Evolutionary conservation across 2,113 vertebrate species (phyloP).

Genomic region (Salvator merianae): DNA sequence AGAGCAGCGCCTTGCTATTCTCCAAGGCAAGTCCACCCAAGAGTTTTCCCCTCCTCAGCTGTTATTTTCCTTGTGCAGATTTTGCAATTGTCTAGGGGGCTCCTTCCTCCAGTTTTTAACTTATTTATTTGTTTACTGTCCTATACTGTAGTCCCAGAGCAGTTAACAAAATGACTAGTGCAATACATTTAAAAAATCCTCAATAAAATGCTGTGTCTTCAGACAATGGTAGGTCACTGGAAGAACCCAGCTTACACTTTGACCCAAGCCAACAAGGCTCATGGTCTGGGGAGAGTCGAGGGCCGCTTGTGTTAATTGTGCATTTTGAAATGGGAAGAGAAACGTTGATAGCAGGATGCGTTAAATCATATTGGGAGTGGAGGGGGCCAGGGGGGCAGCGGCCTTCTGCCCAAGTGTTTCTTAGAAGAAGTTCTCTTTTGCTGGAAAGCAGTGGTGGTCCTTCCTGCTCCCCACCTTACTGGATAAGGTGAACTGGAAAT

Average conservation of each 20-base stretch:
- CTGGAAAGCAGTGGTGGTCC: slow-evolving; percentile 36
- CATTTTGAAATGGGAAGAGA: slow-evolving; percentile 48
- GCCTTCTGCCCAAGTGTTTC: slow-evolving; percentile 59
- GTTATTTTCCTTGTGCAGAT: slow-evolving; percentile 76
- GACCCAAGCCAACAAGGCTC: slow-evolving; percentile 57
- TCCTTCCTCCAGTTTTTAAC: slow-evolving; percentile 62
- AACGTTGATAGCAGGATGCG: slow-evolving; percentile 68
- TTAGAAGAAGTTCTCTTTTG: slow-evolving; percentile 43
- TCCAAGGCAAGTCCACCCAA: slow-evolving; percentile 81
- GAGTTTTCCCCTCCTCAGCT: slow-evolving; percentile 65
- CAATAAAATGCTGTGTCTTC: slow-evolving; percentile 42
- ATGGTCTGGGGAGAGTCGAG: background rate
- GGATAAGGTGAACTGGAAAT: slow-evolving; percentile 45
- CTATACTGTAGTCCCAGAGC: too few relatives aligned
- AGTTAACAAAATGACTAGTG: too few relatives aligned
- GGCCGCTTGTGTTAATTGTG: slow-evolving; percentile 50
- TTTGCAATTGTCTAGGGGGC: slow-evolving; percentile 77
- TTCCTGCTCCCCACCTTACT: background rate
- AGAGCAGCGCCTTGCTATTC: slow-evolving; percentile 80
- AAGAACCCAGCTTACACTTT: slow-evolving; percentile 36
- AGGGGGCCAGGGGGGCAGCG: slow-evolving; percentile 65
- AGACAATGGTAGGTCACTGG: slow-evolving; percentile 68
- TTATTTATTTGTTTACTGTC: slow-evolving; percentile 39
- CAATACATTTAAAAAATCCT: too few relatives aligned
- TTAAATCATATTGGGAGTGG: slow-evolving; percentile 68